phyloP scores from a whole-genome alignment of 1,140 invertebrate genomes.

The Luehdorfia chinensis region DNA sequence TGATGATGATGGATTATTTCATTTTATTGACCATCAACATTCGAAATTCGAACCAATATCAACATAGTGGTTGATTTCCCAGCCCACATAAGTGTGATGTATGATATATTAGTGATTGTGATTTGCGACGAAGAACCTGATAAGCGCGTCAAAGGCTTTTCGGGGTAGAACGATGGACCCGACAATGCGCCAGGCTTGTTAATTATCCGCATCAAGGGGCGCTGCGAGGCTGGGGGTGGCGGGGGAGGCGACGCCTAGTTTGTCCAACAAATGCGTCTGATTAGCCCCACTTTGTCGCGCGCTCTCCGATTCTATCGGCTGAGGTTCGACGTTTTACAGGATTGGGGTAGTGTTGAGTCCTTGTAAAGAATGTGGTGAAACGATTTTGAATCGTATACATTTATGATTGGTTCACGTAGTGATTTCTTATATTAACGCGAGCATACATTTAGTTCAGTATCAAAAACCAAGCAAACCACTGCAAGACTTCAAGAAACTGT shows the following conservation, averaged over 20 bases:
- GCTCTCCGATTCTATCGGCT: conserved; percentile 19
- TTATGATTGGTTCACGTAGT: too few relatives aligned
- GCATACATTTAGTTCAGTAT: too few relatives aligned
- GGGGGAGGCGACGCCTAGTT: conserved; percentile 29
- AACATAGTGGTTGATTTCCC: too few relatives aligned
- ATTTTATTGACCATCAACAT: too few relatives aligned
- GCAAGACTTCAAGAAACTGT: too few relatives aligned
- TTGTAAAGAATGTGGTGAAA: too few relatives aligned
- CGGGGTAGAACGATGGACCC: conserved; percentile 13
- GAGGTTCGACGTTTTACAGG: neutral
- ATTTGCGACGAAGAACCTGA: conserved; percentile 1
- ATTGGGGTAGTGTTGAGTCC: neutral
- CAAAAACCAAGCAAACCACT: too few relatives aligned
- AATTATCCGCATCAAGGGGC: conserved; percentile 52
- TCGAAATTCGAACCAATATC: too few relatives aligned
- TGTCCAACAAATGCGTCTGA: conserved; percentile 64
- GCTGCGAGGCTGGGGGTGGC: conserved; percentile 16
- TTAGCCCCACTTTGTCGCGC: conserved; percentile 56
- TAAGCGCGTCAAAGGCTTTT: conserved; percentile 5
- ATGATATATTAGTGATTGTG: neutral
- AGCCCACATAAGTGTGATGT: too few relatives aligned
- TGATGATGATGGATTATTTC: too few relatives aligned
- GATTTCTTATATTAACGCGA: too few relatives aligned
- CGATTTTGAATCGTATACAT: too few relatives aligned
- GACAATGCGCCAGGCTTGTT: conserved; percentile 36